Percentiles rank a stretch among this genome's conserved stretches.
phyloP scores from a whole-genome alignment of 2,113 vertebrate genomes.

The Pitta sordida region DNA sequence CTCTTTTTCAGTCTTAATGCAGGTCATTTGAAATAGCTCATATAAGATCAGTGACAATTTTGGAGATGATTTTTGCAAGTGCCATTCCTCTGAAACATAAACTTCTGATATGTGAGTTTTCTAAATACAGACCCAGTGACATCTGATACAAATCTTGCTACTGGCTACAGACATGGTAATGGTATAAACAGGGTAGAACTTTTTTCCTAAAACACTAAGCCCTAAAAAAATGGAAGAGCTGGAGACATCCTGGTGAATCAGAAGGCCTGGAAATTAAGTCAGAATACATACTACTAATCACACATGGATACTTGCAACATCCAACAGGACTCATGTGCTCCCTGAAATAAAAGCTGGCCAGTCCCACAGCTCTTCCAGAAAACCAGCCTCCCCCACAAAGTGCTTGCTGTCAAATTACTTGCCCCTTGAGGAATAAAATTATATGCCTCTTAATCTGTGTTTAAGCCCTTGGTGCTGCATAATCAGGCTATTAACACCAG shows the following conservation, averaged over 20 bases:
- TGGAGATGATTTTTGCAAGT: background rate
- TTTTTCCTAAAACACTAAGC: background rate
- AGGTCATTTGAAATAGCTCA: background rate
- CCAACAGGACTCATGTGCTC: background rate
- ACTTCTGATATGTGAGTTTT: background rate
- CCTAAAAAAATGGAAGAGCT: background rate
- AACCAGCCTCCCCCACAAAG: background rate
- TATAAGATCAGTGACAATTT: background rate
- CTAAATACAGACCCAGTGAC: background rate
- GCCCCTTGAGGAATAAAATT: conserved; percentile 4
- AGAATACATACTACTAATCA: background rate
- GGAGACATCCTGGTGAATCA: background rate
- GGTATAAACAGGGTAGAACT: background rate
- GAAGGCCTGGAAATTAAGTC: background rate
- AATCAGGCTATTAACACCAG: conserved; percentile 37
- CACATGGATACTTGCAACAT: background rate
- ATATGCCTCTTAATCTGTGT: background rate
- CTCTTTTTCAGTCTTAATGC: background rate
- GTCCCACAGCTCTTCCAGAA: background rate
- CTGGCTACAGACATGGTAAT: background rate
- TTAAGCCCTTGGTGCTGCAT: conserved; percentile 8
- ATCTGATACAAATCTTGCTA: background rate
- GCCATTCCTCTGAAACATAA: background rate
- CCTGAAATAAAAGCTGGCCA: background rate
- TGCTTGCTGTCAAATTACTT: background rate